Base-by-base conservation (phyloP, 2,113 vertebrate genomes). In the Zosterops pallidus region DNA sequence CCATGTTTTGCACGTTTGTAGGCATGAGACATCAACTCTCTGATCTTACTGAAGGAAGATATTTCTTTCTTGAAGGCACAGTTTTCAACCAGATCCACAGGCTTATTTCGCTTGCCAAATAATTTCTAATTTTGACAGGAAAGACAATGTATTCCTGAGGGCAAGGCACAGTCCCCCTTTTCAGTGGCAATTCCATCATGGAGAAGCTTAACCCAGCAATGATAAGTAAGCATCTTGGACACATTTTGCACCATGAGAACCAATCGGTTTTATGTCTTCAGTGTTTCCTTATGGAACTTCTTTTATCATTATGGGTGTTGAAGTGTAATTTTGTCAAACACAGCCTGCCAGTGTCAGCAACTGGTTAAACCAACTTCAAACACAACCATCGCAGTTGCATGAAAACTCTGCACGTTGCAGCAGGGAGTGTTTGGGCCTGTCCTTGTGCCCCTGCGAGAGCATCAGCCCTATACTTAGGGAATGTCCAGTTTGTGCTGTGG, bases 401-500 rank as follows among this genome's bases (percentile, higher is more conserved):
- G 28, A 79, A 62, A 81, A 64, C 49, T 19, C 8, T 49, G 49
- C 9, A 3, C 3, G 6, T 23, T n/a, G 78, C 52, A 65, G 47
- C 41, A 81, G 50, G 46, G 57, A 28, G 15, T 24, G 47, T 63
- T 46, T 57, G 59, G 12, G 12, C 62, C 42, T 67, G 28, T 62
- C 23, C 60, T 44, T 31, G 26, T 0, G 1, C 12, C 14, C 33
- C 37, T 68, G n/a, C 0, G 9, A 69, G n/a, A 33, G n/a, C 44
- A 26, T 18, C 9, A 57, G 24, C 14, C 28, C 31, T 41, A 2
- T 14, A 24, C 28, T 65, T n/a, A 65, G 39, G n/a, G 37, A 56
- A 35, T 3, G 3, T 20, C 24, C 46, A 49, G 26, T 57, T 70
- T 41, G 59, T 65, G 31, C 14, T 52, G 20, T 69, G 42, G 11